These are phyloP conservation scores for Drosophila subsilvestris DNA, from an alignment of 2,888 invertebrate genomes.

Conservation along the genomic window DNA sequence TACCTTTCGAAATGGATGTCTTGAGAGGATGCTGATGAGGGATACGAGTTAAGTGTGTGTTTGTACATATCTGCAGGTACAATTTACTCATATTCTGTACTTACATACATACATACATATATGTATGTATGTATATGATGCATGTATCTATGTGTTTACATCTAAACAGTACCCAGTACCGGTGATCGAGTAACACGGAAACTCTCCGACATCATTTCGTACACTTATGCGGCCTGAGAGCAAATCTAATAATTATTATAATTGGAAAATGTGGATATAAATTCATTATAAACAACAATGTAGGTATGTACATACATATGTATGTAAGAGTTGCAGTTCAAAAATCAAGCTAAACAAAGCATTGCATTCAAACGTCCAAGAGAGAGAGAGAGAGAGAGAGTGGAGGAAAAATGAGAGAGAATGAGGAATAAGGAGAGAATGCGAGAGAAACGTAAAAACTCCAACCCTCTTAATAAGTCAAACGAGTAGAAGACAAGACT, in stretches of 20 bases:
- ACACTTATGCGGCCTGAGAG: neutral
- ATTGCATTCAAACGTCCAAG: slow-evolving; percentile 65
- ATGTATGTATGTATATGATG: slow-evolving; percentile 3
- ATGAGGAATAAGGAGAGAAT: slow-evolving; percentile 44
- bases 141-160: slow-evolving; percentile 2
- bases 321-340: slow-evolving; percentile 67
- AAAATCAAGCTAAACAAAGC: slow-evolving; percentile 73
- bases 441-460: slow-evolving; percentile 67
- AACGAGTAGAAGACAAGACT: slow-evolving; percentile 71
- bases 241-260: slow-evolving; percentile 40
- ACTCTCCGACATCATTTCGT: slow-evolving; percentile 6
- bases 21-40: slow-evolving; percentile 27
- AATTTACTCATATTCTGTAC: slow-evolving; percentile 1
- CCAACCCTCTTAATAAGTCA: slow-evolving; percentile 75
- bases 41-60: slow-evolving; percentile 25
- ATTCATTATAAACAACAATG: slow-evolving; percentile 68
- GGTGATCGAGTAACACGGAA: slow-evolving; percentile 39
- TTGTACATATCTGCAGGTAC: slow-evolving; percentile 24
- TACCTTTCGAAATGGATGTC: slow-evolving; percentile 3
- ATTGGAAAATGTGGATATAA: slow-evolving; percentile 71
- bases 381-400: slow-evolving; percentile 19
- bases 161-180: slow-evolving; percentile 20
- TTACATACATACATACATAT: slow-evolving; percentile 10
- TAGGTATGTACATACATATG: neutral
- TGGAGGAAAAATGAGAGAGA: slow-evolving; percentile 48